Percentiles rank a stretch among this genome's conserved stretches.
phyloP scores from a whole-genome alignment of 2,113 vertebrate genomes.

The Erythrolamprus reginae region DNA sequence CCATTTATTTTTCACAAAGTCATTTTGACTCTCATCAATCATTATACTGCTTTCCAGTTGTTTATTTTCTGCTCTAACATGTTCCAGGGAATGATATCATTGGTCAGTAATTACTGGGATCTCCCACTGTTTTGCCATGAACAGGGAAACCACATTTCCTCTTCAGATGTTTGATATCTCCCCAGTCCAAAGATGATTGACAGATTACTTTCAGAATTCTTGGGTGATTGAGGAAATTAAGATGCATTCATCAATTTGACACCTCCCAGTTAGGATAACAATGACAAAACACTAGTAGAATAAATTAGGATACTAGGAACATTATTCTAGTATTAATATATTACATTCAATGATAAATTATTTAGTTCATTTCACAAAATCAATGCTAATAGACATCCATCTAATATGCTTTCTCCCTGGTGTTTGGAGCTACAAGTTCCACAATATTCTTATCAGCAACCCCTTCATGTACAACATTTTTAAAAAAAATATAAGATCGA shows the following conservation, averaged over 20 bases:
- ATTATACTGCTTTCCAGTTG: background rate
- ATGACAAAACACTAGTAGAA: background rate
- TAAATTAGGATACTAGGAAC: background rate
- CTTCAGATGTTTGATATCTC: background rate
- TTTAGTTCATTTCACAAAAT: background rate
- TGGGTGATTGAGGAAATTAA: background rate
- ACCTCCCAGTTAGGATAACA: background rate
- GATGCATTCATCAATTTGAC: background rate
- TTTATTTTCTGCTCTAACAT: background rate
- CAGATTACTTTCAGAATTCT: background rate
- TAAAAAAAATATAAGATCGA: background rate
- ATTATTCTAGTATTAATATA: background rate
- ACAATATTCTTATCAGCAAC: background rate
- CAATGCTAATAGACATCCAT: background rate
- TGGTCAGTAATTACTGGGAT: background rate
- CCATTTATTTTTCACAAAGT: background rate
- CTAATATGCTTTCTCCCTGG: background rate
- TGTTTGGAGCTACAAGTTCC: background rate
- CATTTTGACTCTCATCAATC: background rate
- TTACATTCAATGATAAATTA: background rate
- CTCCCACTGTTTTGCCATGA: background rate
- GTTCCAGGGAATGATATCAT: background rate
- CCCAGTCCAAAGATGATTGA: background rate
- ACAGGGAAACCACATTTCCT: background rate
- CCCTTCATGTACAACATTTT: background rate